Evolutionary conservation across 2,888 invertebrate species (phyloP), one percentile per base, ranked within the genome.

Genomic region (Margaritifera margaritifera): DNA sequence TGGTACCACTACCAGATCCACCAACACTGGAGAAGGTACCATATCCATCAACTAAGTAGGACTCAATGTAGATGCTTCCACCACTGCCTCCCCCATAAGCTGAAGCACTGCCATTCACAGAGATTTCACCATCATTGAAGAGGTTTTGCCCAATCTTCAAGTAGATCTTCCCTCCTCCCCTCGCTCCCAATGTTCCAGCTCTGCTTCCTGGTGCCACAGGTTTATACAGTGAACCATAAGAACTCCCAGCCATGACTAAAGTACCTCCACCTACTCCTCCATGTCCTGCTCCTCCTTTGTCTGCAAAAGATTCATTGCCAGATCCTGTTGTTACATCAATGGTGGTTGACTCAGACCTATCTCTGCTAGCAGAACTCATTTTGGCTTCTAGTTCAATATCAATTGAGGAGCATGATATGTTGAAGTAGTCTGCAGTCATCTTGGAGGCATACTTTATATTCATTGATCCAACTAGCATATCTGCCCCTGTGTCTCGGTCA

Each of bases 51-150:
- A 84, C 76, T 51, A 65, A 58, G 22, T 69, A 75, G 1, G 79
- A 62, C 51, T 78, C 71, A 4, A 83, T 74, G 71, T 74, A 74
- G 19, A 85, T 78, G 69, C 83, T 84, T 11, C 85, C 85, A 18
- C 83, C 85, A 69, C 85, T 85, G 1, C 85, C 85, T n/a, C 80
- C 83, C 24, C 84, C 84, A 56, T 67, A 22, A 6, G 54, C n/a
- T 31, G 74, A 72, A 55, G 50, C 50, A 64, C 75, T 76, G 22
- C 83, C 85, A 74, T 81, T 73, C 6, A 79, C 83, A n/a, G 79
- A 70, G 8, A 85, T 78, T 27, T 73, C 79, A 3, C 85, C 85
- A 66, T 85, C 85, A 69, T 80, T 79, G 22, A 80, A 77, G 6
- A 84, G 66, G 4, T 63, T 56, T n/a, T 71, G 73, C 6, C 82